Evolutionary conservation across 2,888 invertebrate genomes (phyloP).

Genomic region (Stenichneumon culpator): DNA sequence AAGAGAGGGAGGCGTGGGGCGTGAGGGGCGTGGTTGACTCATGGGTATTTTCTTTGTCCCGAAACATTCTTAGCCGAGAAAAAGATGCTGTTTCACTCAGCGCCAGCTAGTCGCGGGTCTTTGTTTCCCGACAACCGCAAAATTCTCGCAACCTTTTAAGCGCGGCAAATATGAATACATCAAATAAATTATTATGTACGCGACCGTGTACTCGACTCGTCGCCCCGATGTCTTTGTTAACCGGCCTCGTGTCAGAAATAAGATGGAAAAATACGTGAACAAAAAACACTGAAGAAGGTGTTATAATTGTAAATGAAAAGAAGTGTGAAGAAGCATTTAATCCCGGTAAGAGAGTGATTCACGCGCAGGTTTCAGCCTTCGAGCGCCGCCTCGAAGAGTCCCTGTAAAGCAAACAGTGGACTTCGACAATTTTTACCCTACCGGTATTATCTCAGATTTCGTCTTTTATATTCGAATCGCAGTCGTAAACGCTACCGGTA

Average conservation of each 20-base stretch:
- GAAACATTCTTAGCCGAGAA: conserved; percentile 1
- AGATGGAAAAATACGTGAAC: neutral
- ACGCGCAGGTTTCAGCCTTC: neutral
- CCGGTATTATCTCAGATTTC: conserved; percentile 30
- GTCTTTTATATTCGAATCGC: neutral
- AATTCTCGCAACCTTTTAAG: neutral
- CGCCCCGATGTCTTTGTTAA: neutral
- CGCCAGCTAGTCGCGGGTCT: neutral
- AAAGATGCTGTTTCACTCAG: neutral
- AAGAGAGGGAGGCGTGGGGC: neutral
- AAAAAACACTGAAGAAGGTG: neutral
- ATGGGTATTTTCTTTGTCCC: conserved; percentile 9
- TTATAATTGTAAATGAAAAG: neutral
- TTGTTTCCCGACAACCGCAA: neutral
- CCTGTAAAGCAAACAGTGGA: conserved; percentile 33
- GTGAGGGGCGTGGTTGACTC: neutral
- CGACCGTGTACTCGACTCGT: neutral
- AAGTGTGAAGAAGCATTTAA: conserved; percentile 10
- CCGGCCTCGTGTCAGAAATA: conserved; percentile 13
- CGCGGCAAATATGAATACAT: neutral
- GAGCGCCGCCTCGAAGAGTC: neutral
- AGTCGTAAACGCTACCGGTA: neutral
- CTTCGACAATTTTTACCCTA: conserved; percentile 25
- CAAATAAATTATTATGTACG: neutral
- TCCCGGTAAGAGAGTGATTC: conserved; percentile 21